Evolutionary conservation across 2,113 vertebrate genomes (phyloP).

Genomic region (Siphamia tubifer): DNA sequence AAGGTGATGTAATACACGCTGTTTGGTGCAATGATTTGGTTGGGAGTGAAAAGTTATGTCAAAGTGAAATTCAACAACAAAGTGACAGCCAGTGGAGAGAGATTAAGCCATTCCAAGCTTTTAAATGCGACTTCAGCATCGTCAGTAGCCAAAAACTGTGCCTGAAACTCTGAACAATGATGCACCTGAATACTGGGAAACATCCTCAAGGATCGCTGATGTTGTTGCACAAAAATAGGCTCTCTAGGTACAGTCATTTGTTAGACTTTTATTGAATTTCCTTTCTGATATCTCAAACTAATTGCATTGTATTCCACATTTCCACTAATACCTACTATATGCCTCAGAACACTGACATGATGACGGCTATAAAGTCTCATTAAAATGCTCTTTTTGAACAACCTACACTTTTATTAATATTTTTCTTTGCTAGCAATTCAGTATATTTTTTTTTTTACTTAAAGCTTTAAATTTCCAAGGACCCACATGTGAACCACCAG

Average conservation of each 20-base stretch:
- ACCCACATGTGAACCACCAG: too few relatives aligned
- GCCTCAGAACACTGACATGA: too few relatives aligned
- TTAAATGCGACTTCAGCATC: background rate
- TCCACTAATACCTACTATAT: too few relatives aligned
- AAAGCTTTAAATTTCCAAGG: too few relatives aligned
- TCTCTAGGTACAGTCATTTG: background rate
- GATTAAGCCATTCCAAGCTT: background rate
- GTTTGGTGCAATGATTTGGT: background rate
- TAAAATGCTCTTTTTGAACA: too few relatives aligned
- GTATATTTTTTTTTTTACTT: too few relatives aligned
- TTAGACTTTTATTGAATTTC: too few relatives aligned
- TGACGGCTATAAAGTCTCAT: too few relatives aligned
- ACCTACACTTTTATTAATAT: too few relatives aligned
- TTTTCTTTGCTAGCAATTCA: too few relatives aligned
- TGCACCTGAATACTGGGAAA: background rate
- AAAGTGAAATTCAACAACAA: background rate
- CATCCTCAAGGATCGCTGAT: background rate
- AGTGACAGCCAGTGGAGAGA: background rate
- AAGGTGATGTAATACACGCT: background rate
- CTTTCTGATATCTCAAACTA: too few relatives aligned
- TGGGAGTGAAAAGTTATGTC: background rate
- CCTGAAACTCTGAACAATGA: background rate
- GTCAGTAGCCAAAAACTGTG: background rate
- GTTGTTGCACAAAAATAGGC: background rate
- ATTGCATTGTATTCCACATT: too few relatives aligned